Percentiles rank a stretch among this genome's conserved stretches.
These are phyloP conservation scores for Pangasius sanitwongsei DNA, from an alignment of 2,797 vertebrate species.

Conservation along the genomic window DNA sequence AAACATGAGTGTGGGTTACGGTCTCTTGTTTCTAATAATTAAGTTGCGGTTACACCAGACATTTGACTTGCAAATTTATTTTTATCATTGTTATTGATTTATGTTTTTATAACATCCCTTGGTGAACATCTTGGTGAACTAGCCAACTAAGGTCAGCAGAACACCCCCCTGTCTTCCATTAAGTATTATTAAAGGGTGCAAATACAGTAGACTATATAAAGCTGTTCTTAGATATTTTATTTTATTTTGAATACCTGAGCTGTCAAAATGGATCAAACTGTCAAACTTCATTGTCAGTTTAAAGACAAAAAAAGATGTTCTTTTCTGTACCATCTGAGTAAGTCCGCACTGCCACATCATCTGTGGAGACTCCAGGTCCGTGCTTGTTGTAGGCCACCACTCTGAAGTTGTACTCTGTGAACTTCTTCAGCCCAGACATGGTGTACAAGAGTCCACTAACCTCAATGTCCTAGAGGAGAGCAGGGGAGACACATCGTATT, in stretches of 20 bases:
- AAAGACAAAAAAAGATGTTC: background rate
- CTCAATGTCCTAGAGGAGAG: slow-evolving; percentile 84
- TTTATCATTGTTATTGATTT: background rate
- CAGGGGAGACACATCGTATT: background rate
- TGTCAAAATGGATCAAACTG: background rate
- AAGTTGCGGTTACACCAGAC: background rate
- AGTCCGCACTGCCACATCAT: slow-evolving; percentile 84
- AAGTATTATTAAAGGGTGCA: background rate
- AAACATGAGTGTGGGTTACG: background rate
- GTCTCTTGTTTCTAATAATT: background rate
- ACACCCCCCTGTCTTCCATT: background rate
- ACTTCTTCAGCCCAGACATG: slow-evolving; percentile 87
- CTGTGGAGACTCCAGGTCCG: slow-evolving; percentile 92
- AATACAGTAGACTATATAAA: background rate
- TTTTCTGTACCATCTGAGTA: slow-evolving; percentile 84
- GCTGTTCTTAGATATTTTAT: background rate
- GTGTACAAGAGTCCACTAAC: slow-evolving; percentile 81
- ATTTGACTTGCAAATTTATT: background rate
- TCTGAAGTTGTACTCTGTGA: slow-evolving; percentile 91
- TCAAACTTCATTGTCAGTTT: background rate
- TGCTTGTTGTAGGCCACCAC: slow-evolving; percentile 97
- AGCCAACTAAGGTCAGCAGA: background rate
- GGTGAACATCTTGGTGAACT: background rate
- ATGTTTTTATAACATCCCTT: background rate
- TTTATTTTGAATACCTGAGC: background rate